Evolutionary conservation across 2,888 invertebrate genomes (phyloP), one percentile per base, ranked within the genome.

Genomic region (Eretmocerus hayati): DNA sequence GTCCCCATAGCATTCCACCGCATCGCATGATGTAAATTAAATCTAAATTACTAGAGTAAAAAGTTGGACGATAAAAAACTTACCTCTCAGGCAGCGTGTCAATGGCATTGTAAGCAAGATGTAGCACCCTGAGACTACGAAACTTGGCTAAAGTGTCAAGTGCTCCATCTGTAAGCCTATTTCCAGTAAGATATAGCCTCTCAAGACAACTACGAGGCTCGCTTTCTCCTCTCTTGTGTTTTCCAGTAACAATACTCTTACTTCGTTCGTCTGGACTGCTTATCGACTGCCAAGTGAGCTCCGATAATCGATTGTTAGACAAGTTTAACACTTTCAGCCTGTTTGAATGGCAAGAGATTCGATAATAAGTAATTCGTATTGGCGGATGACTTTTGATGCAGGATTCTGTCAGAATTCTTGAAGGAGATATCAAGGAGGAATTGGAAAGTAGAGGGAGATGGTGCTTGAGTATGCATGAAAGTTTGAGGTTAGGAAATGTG

Each of bases 101-200:
- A 31, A 90, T 74, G 55, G 84, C 83, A 62, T 90, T 90, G 61
- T 89, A 88, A 2, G 87, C 87, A 13, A 85, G 77, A 62, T 90
- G 88, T 16, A 90, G 71, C 49, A 82, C 79, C 61, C 81, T 80
- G 21, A 90, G 67, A 40, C 83, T 80, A 54, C 76, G 73, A 46
- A 85, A 81, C 50, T 79, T 78, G 50, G 80, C 77, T 41, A 89
- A 74, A 2, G 82, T 79, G 49, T 84, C 81, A 37, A 87, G 74
- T 19, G 75, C 75, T 50, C 79, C 80, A 63, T 88, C 87, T 32
- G 81, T 81, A 54, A 90, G 73, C 62, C 84, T 83, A 70, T 90
- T 90, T 15, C 85, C 86, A 13, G 88, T 86, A 48, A 87, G 69
- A 64, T 81, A 88, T 1, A 84, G 72, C 61, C 80, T 82, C 62